Evolutionary conservation across 2,888 invertebrate genomes (phyloP), one percentile per base, ranked within the genome.

Genomic region (Disparrhopalites patrizii): DNA sequence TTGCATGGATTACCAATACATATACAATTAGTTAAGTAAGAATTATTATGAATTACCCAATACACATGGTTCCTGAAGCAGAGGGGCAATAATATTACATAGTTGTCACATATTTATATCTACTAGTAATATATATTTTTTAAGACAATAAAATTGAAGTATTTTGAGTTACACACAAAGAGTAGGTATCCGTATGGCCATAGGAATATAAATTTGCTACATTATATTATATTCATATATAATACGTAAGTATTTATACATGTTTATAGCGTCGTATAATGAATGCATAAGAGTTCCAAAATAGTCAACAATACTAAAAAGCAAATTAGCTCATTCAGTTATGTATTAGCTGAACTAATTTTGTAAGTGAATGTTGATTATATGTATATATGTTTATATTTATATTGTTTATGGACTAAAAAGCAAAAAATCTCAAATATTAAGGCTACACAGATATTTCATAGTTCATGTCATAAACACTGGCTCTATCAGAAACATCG

Each of bases 391-490:
- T 43, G 3, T 13, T 43, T 43, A 20, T 13, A 18, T 13, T 43
- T 43, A 4, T 43, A 13, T 7, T 43, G 36, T 10, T 13, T 36
- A 10, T 51, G 20, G 2, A 3, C 25, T n/a, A n/a, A 13, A 61
- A 15, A 47, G 51, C 43, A 31, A 50, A 38, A 58, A 62, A 54
- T 51, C 54, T 23, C 40, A 23, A 47, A 47, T n/a, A 25, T 51
- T 64, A 67, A 63, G 54, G 54, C 54, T 55, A 55, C 77, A 76
- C 78, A 82, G 92, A 92, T 83, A 93, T 93, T 82, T 93, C 93
- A 81, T 93, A 93, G 83, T 92, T 93, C 88, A 91, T 91, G 81
- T 93, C 93, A 81, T 93, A 93, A 74, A 92, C 90, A 81, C 91
- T 91, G 77, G 90, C 88, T 77, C 92, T 87, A 80, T 92, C 91